These are phyloP conservation scores for Caiman crocodilus DNA, from an alignment of 2,797 vertebrate species.

Conservation along the genomic window DNA sequence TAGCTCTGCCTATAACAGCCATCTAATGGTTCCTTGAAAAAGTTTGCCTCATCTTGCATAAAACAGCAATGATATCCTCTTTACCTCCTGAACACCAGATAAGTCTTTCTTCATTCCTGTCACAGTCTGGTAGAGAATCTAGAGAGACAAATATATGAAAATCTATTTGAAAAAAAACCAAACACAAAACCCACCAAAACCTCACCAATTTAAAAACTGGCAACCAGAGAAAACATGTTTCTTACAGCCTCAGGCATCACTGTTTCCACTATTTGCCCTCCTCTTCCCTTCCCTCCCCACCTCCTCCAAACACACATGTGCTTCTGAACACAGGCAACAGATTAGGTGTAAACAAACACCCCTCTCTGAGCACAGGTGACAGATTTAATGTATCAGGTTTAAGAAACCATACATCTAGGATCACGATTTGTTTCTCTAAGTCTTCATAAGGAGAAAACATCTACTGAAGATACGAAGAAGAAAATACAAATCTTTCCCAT, in stretches of 20 bases:
- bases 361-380: not conserved
- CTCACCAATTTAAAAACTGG: not conserved
- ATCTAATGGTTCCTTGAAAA: not conserved
- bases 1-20: not conserved
- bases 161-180: not conserved
- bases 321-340: too few species aligned
- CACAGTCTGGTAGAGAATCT: conserved; percentile 96
- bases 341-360: not conserved
- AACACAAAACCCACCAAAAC: not conserved
- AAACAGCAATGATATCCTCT: conserved; percentile 25
- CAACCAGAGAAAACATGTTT: not conserved
- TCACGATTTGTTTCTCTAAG: not conserved
- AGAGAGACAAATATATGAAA: conserved; percentile 27
- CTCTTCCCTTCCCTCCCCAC: too few species aligned
- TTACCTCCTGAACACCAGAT: conserved; percentile 93
- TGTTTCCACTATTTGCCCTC: not conserved
- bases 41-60: not conserved
- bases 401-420: not conserved
- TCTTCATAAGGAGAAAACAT: not conserved
- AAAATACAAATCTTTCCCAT: not conserved
- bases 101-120: conserved; percentile 95
- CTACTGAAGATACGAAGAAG: not conserved
- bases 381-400: not conserved
- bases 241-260: not conserved
- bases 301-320: too few species aligned